Evolutionary conservation across 2,888 invertebrate species (phyloP).

Genomic region (Agriopis aurantiaria): DNA sequence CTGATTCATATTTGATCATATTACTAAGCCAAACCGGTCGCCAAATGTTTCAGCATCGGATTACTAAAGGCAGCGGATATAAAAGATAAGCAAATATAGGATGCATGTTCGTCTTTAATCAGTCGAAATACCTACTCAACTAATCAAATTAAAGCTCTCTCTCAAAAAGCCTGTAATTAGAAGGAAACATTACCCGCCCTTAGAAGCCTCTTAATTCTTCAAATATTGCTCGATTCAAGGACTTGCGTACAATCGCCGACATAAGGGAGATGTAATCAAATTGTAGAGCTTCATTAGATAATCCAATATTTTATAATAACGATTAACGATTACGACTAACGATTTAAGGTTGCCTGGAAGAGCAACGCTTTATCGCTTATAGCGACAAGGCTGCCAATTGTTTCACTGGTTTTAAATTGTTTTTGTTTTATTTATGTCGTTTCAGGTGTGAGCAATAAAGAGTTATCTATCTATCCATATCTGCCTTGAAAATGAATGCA

Average conservation of each 20-base stretch:
- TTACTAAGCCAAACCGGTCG: too few relatives aligned
- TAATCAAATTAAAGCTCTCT: conserved; percentile 15
- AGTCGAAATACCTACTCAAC: neutral
- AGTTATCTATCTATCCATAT: too few relatives aligned
- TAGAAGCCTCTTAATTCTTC: conserved; percentile 7
- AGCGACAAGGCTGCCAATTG: too few relatives aligned
- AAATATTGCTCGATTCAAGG: conserved; percentile 13
- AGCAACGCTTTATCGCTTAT: too few relatives aligned
- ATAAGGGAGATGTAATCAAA: neutral
- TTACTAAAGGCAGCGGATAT: neutral
- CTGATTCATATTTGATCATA: too few relatives aligned
- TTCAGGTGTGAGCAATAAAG: too few relatives aligned
- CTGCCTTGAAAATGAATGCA: too few relatives aligned
- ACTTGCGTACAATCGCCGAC: neutral
- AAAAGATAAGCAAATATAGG: neutral
- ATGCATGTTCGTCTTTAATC: conserved; percentile 5
- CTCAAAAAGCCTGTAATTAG: conserved; percentile 19
- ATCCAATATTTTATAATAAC: neutral
- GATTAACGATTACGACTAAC: neutral
- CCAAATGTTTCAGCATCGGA: neutral
- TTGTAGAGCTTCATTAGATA: conserved; percentile 1
- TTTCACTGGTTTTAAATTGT: too few relatives aligned
- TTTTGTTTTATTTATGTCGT: too few relatives aligned
- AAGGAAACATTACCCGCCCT: conserved; percentile 12
- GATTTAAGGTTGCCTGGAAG: too few relatives aligned